Percentiles rank a stretch among this genome's conserved stretches.
Conservation (phyloP, 2,113 vertebrate genomes). For the Megaleporinus macrocephalus region DNA sequence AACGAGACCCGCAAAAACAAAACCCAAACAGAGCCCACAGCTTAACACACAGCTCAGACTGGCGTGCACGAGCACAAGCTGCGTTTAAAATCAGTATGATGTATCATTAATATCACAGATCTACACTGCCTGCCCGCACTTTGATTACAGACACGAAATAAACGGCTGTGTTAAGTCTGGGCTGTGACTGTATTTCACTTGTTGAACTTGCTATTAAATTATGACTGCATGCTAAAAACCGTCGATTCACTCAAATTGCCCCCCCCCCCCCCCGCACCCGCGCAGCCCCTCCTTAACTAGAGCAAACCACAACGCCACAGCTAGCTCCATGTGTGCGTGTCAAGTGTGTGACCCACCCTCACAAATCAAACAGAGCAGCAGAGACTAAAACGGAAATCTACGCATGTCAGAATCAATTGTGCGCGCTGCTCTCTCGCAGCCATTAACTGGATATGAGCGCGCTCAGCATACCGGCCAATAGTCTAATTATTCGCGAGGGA, state of each 20-base stretch:
- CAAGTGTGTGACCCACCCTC: conserved; percentile 42
- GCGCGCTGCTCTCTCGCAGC: conserved; percentile 21
- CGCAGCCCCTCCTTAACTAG: conserved; percentile 9
- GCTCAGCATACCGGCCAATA: conserved; percentile 26
- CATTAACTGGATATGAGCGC: conserved; percentile 44
- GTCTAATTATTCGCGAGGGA: conserved; percentile 7
- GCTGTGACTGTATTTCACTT: too few relatives aligned
- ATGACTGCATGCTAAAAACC: too few relatives aligned
- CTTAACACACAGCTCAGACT: too few relatives aligned
- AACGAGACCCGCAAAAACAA: not conserved
- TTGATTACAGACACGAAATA: too few relatives aligned
- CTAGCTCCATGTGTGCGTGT: conserved; percentile 33
- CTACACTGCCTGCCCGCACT: too few relatives aligned
- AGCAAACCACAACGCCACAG: conserved; percentile 2
- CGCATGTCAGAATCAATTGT: conserved; percentile 53
- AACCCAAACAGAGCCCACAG: not conserved
- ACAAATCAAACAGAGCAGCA: conserved; percentile 24
- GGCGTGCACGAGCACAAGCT: too few relatives aligned
- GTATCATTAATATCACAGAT: too few relatives aligned
- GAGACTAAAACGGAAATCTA: conserved; percentile 42
- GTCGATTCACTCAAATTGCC: too few relatives aligned
- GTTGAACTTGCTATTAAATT: too few relatives aligned
- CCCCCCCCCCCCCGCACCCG: too few relatives aligned
- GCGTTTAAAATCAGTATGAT: too few relatives aligned
- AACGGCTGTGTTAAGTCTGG: too few relatives aligned